A percentile compares a stretch with the other conserved stretches of the same genome.
Conservation (phyloP, 92 coral and sea anemone species). For the Paragorgia papillata region DNA sequence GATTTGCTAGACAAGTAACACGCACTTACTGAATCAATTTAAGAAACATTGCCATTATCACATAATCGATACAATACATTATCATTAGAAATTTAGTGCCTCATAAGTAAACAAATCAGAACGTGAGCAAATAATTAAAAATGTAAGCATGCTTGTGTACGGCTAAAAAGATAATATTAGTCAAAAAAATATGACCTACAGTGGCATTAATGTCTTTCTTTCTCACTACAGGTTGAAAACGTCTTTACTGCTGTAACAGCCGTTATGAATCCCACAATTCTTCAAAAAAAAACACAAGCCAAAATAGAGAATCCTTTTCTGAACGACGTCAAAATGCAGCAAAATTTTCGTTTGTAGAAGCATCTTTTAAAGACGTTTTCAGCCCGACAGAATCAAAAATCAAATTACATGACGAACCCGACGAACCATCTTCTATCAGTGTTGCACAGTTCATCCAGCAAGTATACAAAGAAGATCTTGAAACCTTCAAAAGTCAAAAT, state of each 20-base stretch:
- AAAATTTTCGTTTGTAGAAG: neutral
- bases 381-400: neutral
- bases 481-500: slow-evolving; percentile 1
- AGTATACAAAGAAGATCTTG: neutral
- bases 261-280: neutral
- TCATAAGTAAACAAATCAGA: no score
- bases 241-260: neutral
- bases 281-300: neutral
- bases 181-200: no score
- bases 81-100: no score
- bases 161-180: no score
- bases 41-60: no score
- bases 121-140: no score
- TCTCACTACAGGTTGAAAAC: neutral
- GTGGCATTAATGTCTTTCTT: no score
- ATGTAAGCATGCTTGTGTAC: no score
- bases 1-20: no score
- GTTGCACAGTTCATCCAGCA: slow-evolving; percentile 11
- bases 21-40: no score
- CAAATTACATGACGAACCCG: neutral
- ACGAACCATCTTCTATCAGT: neutral
- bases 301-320: neutral
- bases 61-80: no score
- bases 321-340: slow-evolving; percentile 29
- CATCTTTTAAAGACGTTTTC: neutral